These are phyloP conservation scores for Pelosia muscerda DNA, from an alignment of 2,888 invertebrate genomes.

Conservation along the genomic window DNA sequence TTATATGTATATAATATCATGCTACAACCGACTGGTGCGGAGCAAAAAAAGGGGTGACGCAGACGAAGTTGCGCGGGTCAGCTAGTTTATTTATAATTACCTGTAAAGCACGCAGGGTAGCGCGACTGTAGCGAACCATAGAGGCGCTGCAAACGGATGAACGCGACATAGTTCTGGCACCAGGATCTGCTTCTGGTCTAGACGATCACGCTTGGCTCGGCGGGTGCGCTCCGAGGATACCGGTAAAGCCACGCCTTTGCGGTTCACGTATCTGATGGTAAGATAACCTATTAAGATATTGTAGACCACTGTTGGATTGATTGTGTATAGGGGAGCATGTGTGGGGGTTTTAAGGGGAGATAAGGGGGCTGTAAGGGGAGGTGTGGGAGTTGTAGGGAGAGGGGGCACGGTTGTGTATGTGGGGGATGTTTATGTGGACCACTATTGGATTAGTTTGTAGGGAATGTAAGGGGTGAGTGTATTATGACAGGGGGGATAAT, in stretches of 20 bases:
- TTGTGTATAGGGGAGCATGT: not conserved
- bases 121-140: slow-evolving; percentile 97
- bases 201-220: slow-evolving; percentile 95
- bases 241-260: slow-evolving; percentile 96
- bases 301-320: not conserved
- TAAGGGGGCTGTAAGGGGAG: not conserved
- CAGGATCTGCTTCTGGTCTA: slow-evolving; percentile 98
- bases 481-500: too few relatives aligned
- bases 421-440: too few relatives aligned
- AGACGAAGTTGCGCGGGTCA: too few relatives aligned
- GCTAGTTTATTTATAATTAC: too few relatives aligned
- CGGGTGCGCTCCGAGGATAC: slow-evolving; percentile 98
- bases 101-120: slow-evolving; percentile 97
- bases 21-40: too few relatives aligned
- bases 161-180: slow-evolving; percentile 98
- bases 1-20: too few relatives aligned
- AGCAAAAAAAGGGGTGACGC: too few relatives aligned
- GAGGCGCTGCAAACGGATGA: slow-evolving; percentile 98
- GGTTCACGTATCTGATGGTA: slow-evolving; percentile 91
- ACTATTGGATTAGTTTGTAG: too few relatives aligned
- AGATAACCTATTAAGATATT: not conserved
- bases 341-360: not conserved
- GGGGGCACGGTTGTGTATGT: too few relatives aligned
- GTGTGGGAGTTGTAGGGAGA: too few relatives aligned
- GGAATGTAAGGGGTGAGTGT: too few relatives aligned